These are phyloP conservation scores for Macaria liturata DNA, from an alignment of 2,888 invertebrate genomes.

Conservation along the genomic window DNA sequence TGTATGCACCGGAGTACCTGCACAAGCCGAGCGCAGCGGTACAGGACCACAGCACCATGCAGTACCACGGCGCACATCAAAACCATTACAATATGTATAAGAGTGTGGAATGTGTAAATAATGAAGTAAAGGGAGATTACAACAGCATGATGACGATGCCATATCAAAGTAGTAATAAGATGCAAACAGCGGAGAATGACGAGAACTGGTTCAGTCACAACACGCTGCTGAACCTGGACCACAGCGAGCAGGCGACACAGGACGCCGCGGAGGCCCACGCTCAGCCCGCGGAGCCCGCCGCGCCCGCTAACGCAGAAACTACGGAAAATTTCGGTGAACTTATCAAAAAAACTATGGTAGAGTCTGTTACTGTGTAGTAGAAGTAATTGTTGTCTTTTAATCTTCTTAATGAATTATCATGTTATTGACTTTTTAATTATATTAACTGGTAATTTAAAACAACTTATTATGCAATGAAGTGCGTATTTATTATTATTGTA, in stretches of 20 bases:
- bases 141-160: slow-evolving; percentile 86
- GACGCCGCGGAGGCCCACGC: slow-evolving; percentile 55
- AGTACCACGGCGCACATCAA: slow-evolving; percentile 63
- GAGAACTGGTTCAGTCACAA: slow-evolving; percentile 79
- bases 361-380: slow-evolving; percentile 94
- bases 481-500: slow-evolving; percentile 27
- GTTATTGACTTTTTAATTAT: slow-evolving; percentile 75
- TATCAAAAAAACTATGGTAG: slow-evolving; percentile 96
- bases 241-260: slow-evolving; percentile 64
- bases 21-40: slow-evolving; percentile 61
- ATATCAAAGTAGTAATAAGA: slow-evolving; percentile 85
- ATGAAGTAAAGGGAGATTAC: slow-evolving; percentile 82
- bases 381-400: slow-evolving; percentile 72
- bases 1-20: slow-evolving; percentile 73
- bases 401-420: slow-evolving; percentile 66
- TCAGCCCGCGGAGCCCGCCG: slow-evolving; percentile 45
- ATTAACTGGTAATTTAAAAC: slow-evolving; percentile 57
- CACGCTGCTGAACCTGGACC: slow-evolving; percentile 66
- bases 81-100: slow-evolving; percentile 73
- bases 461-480: slow-evolving; percentile 31
- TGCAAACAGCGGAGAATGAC: slow-evolving; percentile 84
- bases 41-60: slow-evolving; percentile 60
- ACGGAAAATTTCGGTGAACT: slow-evolving; percentile 94
- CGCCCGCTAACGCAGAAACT: slow-evolving; percentile 54
- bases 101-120: slow-evolving; percentile 63